Conservation (phyloP, 1,140 invertebrate genomes). For the Ceratoteleas bidentatus region DNA sequence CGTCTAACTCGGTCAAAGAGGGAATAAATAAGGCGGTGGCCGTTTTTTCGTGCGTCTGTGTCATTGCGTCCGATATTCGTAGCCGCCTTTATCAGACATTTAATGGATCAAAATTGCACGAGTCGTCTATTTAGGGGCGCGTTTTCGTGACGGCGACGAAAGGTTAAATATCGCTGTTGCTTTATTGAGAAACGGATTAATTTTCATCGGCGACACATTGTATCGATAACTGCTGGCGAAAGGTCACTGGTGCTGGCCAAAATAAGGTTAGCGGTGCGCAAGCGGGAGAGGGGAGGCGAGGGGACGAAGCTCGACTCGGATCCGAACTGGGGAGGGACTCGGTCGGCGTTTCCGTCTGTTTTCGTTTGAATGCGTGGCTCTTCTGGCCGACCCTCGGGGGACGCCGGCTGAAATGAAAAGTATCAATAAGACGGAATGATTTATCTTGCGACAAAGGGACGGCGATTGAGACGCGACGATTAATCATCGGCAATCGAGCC, state of each 20-base stretch:
- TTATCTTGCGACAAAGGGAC: slow-evolving; percentile 29
- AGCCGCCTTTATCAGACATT: neutral
- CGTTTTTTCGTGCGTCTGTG: neutral
- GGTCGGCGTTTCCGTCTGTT: slow-evolving; percentile 23
- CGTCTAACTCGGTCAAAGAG: neutral
- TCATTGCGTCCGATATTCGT: neutral
- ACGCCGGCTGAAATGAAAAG: slow-evolving; percentile 33
- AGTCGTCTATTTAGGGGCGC: slow-evolving; percentile 3
- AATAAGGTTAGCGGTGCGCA: slow-evolving; percentile 28
- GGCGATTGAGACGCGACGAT: slow-evolving; percentile 14
- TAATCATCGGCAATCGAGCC: slow-evolving; percentile 22
- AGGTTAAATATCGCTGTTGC: slow-evolving; percentile 8
- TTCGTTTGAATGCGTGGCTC: slow-evolving; percentile 21
- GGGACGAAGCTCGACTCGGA: too few species aligned
- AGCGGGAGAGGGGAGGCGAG: neutral
- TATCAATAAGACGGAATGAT: slow-evolving; percentile 44
- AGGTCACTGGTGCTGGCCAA: slow-evolving; percentile 15
- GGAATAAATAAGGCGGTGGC: neutral
- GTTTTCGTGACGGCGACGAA: neutral
- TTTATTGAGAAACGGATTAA: slow-evolving; percentile 19
- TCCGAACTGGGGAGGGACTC: too few species aligned
- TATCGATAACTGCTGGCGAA: slow-evolving; percentile 28
- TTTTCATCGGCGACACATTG: slow-evolving; percentile 14
- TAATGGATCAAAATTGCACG: slow-evolving; percentile 8
- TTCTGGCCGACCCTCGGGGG: slow-evolving; percentile 10